Base-by-base conservation (phyloP, 2,888 invertebrate species). In the Lasiommata megera region DNA sequence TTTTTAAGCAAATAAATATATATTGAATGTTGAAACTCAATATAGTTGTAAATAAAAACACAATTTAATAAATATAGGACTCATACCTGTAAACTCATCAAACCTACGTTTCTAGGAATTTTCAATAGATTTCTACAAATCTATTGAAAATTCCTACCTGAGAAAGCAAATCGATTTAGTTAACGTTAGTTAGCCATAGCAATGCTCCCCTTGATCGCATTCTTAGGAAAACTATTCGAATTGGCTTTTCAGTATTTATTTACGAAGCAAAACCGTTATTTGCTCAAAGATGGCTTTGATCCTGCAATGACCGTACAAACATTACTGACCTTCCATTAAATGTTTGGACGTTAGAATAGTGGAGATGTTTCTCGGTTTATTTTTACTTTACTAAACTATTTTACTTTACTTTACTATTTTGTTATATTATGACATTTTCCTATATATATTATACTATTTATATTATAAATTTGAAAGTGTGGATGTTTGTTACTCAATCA, bases 191-290 rank as follows among this genome's bases (percentile, higher is more conserved):
- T 80, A 76, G 71, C 71, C 71, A 68, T 71, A 66, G 67, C 65
- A 68, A 65, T 65, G 65, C 67, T 71, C 70, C 74, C 74, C 76
- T 74, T 71, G 67, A 69, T 69, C 72, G 76, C 74, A 86, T 85
- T 81, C 83, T 78, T 76, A 67, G 59, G 61, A 64, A 72, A 86
- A 84, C 82, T 86, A 86, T 87, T 80, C 73, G 72, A 61, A 70
- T 69, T 67, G 69, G 67, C 72, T 71, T 69, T 76, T 72, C 73
- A 68, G 74, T 80, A 85, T 87, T 82, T 86, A 86, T 88, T 88
- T 87, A 85, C 84, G 80, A 80, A 86, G 82, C 81, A 61, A 83
- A 87, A 87, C 87, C 81, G 87, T 89, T 88, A 88, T 88, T 87
- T 86, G 86, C 84, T 84, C 84, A 80, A 74, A 79, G 73, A 79